Base-by-base conservation (phyloP, 2,888 invertebrate species). In the Oasisia sp. region DNA sequence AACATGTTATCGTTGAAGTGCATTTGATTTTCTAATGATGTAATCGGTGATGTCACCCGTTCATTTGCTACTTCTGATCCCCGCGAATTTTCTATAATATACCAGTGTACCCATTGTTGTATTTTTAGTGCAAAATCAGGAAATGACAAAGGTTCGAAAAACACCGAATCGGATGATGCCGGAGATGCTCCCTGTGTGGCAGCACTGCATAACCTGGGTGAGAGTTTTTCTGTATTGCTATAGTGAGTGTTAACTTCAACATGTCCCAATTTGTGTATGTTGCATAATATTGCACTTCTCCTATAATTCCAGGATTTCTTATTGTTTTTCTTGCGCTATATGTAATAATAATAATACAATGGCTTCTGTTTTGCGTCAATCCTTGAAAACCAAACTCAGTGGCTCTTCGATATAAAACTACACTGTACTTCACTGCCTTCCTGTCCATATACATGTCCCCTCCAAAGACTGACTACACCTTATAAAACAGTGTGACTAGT, bases 141-240 rank as follows among this genome's bases (percentile, higher is more conserved):
- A 74, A 74, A 74, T 19, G 74, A 7, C 19, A 74, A 74, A 74
- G 74, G 74, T 27, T 19, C 27, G 74, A 74, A 74, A 74, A 74
- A 74, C 74, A 27, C 27, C 74, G 74, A 74, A 0, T n/a, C 74
- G 27, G 74, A 7, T 74, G 74, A 74, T 74, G 27, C 74, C 74
- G 27, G 27, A 74, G 74, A 74, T 19, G 27, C 74, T 19, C 19
- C 74, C 74, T 74, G 74, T 74, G 74, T 74, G 74, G 74, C 74
- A 74, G 74, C 74, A 19, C 74, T 74, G 74, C 74, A 74, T 74
- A 74, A 74, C 74, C 27, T 74, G 74, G 74, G 74, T 74, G 74
- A 74, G 74, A 9, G 50, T 50, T 50, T 74, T n/a, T 74, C 27
- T 0, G n/a, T n/a, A 27, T 74, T 74, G 27, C n/a, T 7, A 27